Evolutionary conservation across 2,113 vertebrate species (phyloP), one percentile per base, ranked within the genome.

Genomic region (Tachycineta bicolor): DNA sequence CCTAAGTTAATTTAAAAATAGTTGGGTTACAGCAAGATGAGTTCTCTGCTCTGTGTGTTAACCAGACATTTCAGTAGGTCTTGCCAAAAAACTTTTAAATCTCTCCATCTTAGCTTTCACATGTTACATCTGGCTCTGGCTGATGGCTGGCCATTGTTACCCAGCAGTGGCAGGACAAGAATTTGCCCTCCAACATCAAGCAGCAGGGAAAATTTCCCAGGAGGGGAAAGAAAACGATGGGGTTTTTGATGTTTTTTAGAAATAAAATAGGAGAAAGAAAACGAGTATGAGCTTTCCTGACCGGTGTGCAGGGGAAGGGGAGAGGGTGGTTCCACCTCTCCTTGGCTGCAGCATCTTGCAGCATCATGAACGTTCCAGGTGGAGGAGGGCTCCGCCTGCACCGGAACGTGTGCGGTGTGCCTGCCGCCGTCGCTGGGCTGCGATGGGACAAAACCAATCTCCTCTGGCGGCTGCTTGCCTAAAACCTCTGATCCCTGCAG

Each of bases 261-360:
- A 68, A 63, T 52, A 67, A 63, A 82, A 7, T 1, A 20, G 13
- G 31, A 75, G 62, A 46, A 65, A 56, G 28, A 52, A 75, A 76
- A 50, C 8, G 2, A 21, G 5, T 53, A 25, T 22, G 13, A 31
- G 28, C 29, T 28, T 83, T 46, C 31, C 41, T 86, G 41, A 13
- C 25, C 5, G 3, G 18, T 21, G 39, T 65, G 31, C 22, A 10
- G 59, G 25, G 55, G 33, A 86, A 47, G 15, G 46, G 39, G 26
- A 71, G 52, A 44, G 43, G 22, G 19, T 77, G 22, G 17, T 55
- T 73, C 46, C 41, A 49, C 33, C 33, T 78, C 47, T 77, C 34
- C 39, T 60, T 64, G 59, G 17, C 14, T 0, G 0, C 44, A 34
- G 29, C 29, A 26, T n/a, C 55, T 62, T 1, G 0, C 12, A 46